Conservation (phyloP, 2,888 invertebrate genomes). For the Malthinus seriepunctatus region DNA sequence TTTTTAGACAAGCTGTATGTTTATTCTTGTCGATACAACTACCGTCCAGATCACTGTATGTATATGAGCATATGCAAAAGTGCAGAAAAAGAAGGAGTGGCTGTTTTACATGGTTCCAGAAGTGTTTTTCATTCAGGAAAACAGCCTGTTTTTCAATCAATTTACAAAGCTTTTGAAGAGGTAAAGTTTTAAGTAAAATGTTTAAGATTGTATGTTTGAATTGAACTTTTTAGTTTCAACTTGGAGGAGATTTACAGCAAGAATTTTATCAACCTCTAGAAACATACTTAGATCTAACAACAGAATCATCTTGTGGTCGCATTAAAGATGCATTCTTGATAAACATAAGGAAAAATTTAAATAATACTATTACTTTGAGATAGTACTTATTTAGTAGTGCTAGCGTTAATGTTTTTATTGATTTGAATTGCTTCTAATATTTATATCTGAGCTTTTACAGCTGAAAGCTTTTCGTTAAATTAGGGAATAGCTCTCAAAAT, state of each 20-base stretch:
- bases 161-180: slow-evolving; percentile 68
- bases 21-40: slow-evolving; percentile 87
- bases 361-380: no score
- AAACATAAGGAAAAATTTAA: slow-evolving; percentile 45
- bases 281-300: slow-evolving; percentile 58
- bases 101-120: slow-evolving; percentile 86
- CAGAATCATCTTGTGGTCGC: slow-evolving; percentile 68
- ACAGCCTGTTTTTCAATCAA: slow-evolving; percentile 80
- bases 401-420: no score
- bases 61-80: slow-evolving; percentile 86
- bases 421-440: no score
- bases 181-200: slow-evolving; percentile 42
- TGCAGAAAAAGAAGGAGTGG: slow-evolving; percentile 74
- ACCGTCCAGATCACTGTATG: slow-evolving; percentile 95
- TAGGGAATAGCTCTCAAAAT: no score
- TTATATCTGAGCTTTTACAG: no score
- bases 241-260: slow-evolving; percentile 67
- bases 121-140: slow-evolving; percentile 84
- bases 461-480: no score
- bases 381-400: no score
- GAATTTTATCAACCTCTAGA: slow-evolving; percentile 65
- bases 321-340: slow-evolving; percentile 60
- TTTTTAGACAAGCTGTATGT: slow-evolving; percentile 72
- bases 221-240: slow-evolving; percentile 59
- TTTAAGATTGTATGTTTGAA: slow-evolving; percentile 3